Conservation (phyloP, 2,888 invertebrate species). For the Xylophagus ater region DNA sequence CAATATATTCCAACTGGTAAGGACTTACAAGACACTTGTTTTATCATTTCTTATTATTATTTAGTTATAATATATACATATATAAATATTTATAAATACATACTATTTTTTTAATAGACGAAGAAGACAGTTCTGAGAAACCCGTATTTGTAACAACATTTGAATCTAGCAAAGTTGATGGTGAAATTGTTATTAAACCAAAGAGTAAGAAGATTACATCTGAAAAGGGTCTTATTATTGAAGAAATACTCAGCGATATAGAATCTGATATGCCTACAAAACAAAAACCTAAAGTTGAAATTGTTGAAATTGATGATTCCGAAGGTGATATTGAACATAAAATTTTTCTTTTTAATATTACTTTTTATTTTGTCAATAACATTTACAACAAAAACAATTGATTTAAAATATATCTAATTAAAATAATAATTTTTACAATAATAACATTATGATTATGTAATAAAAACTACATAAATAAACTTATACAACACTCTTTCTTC, state of each 20-base stretch:
- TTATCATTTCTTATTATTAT: not conserved
- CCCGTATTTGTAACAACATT: constrained; percentile 38
- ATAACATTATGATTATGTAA: too few species aligned
- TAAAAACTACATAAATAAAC: not conserved
- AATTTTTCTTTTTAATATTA: too few species aligned
- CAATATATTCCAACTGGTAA: too few species aligned
- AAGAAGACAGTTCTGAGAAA: constrained; percentile 33
- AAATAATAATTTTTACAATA: too few species aligned
- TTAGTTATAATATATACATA: constrained; percentile 5
- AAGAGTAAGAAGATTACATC: constrained; percentile 34
- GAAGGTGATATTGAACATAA: constrained; percentile 34
- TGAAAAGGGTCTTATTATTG: constrained; percentile 34
- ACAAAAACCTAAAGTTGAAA: constrained; percentile 32
- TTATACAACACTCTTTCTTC: constrained; percentile 27
- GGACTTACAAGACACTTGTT: constrained; percentile 7
- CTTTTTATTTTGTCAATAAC: too few species aligned
- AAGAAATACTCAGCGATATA: constrained; percentile 36
- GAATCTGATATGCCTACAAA: constrained; percentile 29
- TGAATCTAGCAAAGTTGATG: constrained; percentile 35
- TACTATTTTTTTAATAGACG: constrained; percentile 16
- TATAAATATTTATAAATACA: constrained; percentile 12
- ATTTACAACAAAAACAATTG: too few species aligned
- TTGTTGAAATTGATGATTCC: constrained; percentile 33
- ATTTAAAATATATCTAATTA: too few species aligned
- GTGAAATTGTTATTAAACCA: constrained; percentile 33